Conservation (phyloP, 2,797 vertebrate genomes). For the Spizella passerina region DNA sequence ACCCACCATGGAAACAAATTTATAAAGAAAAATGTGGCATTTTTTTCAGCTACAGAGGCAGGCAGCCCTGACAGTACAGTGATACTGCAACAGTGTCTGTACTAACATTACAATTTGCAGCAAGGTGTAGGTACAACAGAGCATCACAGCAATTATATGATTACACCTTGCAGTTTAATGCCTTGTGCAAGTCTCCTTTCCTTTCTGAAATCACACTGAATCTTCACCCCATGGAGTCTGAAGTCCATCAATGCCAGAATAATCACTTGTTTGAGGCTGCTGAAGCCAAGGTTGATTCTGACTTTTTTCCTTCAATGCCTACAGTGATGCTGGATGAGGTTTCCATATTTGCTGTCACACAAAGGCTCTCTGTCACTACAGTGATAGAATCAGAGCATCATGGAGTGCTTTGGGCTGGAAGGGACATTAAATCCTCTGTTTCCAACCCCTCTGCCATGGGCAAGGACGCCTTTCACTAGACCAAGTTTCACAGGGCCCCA, state of each 20-base stretch:
- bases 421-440: neutral
- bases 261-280: neutral
- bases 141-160: neutral
- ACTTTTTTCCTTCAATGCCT: neutral
- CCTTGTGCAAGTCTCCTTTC: neutral
- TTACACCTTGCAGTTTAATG: neutral
- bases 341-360: neutral
- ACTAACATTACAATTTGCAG: constrained; percentile 21
- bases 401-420: neutral
- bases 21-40: neutral
- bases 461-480: neutral
- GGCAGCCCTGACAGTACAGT: neutral
- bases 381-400: neutral
- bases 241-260: neutral
- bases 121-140: constrained; percentile 22
- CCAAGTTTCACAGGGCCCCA: neutral
- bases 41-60: neutral
- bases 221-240: neutral
- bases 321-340: neutral
- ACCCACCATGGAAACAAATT: neutral
- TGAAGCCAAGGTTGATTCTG: neutral
- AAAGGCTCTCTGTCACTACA: neutral
- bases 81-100: neutral
- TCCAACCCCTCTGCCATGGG: neutral
- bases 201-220: neutral